These are phyloP conservation scores for Xyliphius kryptos DNA, from an alignment of 2,113 vertebrate genomes.

Conservation along the genomic window DNA sequence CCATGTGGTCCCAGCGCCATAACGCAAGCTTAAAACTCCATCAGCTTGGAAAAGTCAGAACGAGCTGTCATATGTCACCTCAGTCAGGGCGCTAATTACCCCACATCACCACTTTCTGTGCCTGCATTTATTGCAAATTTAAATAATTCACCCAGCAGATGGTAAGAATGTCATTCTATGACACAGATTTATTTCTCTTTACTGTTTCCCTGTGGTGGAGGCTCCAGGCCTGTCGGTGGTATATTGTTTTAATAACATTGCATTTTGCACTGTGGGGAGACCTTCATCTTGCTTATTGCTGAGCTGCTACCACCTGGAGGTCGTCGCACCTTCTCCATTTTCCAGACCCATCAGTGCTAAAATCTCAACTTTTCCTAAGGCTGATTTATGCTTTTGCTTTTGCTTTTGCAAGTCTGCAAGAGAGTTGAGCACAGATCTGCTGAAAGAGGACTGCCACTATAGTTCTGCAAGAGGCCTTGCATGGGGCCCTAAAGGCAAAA, in stretches of 20 bases:
- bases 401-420: no score
- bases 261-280: conserved; percentile 38
- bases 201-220: conserved; percentile 57
- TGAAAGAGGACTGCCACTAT: no score
- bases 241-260: conserved; percentile 68
- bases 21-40: no score
- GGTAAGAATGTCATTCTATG: conserved; percentile 74
- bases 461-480: no score
- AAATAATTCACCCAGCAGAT: conserved; percentile 77
- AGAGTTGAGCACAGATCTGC: no score
- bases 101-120: conserved; percentile 57
- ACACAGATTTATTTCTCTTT: conserved; percentile 74
- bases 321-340: conserved; percentile 1
- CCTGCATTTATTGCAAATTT: conserved; percentile 75
- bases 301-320: conserved; percentile 2
- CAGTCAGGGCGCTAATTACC: conserved; percentile 71
- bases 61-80: conserved; percentile 63
- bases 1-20: no score
- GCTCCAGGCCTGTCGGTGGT: conserved; percentile 60
- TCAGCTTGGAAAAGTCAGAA: conserved; percentile 49
- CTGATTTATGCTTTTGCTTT: no score
- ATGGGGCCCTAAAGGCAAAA: no score
- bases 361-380: background rate
- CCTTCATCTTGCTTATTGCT: conserved; percentile 20
- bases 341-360: background rate